A percentile compares a stretch with the other conserved stretches of the same genome.
These are phyloP conservation scores for Malacoctenus gilli DNA, from an alignment of 2,797 vertebrate genomes.

Conservation along the genomic window DNA sequence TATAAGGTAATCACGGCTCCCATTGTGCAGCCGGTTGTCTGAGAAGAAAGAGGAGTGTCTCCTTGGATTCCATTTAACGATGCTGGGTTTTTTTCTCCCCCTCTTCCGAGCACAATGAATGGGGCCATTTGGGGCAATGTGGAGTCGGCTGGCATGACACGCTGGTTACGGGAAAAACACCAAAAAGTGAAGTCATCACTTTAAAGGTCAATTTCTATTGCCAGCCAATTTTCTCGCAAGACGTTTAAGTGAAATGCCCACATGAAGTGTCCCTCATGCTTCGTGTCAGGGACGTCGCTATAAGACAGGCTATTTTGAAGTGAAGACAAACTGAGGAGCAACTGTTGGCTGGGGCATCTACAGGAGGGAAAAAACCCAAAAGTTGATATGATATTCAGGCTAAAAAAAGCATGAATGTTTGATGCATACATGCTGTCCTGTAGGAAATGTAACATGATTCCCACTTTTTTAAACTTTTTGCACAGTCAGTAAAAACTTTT, in stretches of 20 bases:
- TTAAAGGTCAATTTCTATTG: neutral
- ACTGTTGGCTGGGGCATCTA: no score
- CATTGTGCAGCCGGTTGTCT: neutral
- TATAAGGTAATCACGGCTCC: neutral
- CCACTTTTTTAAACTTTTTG: no score
- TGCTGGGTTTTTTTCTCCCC: neutral
- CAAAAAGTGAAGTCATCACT: constrained; percentile 7
- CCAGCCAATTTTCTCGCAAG: neutral
- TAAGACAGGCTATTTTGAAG: no score
- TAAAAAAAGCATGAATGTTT: no score
- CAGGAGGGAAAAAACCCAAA: no score
- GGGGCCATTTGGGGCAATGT: neutral
- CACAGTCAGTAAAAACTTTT: no score
- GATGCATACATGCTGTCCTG: no score
- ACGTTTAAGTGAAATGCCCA: neutral
- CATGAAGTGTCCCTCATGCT: neutral
- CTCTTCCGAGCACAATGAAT: neutral
- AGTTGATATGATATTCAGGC: no score
- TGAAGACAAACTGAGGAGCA: no score
- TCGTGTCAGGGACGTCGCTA: no score
- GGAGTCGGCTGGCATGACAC: neutral
- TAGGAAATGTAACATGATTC: no score
- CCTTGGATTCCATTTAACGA: neutral
- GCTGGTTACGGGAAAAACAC: no score
- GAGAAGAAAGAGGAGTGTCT: neutral